Evolutionary conservation across 37 sponge, comb jelly and placozoan species (phyloP).

Genomic region (Cladorhizidae sp.): DNA sequence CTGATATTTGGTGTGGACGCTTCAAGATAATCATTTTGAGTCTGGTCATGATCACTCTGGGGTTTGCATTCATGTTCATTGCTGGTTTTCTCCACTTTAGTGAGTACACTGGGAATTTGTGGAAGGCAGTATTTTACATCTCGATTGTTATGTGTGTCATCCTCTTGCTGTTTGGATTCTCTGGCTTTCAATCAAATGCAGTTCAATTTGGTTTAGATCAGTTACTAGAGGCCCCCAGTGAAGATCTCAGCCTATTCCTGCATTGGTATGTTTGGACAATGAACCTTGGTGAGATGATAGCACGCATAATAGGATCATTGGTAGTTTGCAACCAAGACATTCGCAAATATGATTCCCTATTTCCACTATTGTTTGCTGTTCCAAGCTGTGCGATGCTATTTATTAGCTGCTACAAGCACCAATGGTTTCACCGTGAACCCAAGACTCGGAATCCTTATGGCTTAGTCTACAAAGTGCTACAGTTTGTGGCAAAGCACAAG

Average conservation of each 20-base stretch:
- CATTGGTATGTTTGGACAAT: conserved; percentile 16
- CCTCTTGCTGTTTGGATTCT: background rate
- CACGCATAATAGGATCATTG: background rate
- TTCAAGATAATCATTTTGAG: background rate
- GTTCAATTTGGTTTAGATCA: conserved; percentile 25
- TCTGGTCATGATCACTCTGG: background rate
- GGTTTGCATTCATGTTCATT: background rate
- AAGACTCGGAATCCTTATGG: conserved; percentile 18
- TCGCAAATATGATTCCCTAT: background rate
- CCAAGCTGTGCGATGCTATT: background rate
- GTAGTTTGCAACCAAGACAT: background rate
- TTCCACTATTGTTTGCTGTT: background rate
- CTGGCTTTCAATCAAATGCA: conserved; percentile 3
- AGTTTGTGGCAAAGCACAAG: conserved; percentile 28
- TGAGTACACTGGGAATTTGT: too few relatives aligned
- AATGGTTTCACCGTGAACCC: conserved; percentile 18
- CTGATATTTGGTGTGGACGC: conserved; percentile 4
- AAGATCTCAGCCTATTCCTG: conserved; percentile 1
- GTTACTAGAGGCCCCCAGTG: conserved; percentile 15
- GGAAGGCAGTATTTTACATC: background rate
- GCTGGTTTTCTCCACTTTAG: too few relatives aligned
- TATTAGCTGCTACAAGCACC: background rate
- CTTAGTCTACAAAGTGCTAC: conserved; percentile 3
- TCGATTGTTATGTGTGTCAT: background rate
- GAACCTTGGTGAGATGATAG: background rate